Conservation (phyloP, 2,113 vertebrate species). For the Rhinolophus ferrumequinum region DNA sequence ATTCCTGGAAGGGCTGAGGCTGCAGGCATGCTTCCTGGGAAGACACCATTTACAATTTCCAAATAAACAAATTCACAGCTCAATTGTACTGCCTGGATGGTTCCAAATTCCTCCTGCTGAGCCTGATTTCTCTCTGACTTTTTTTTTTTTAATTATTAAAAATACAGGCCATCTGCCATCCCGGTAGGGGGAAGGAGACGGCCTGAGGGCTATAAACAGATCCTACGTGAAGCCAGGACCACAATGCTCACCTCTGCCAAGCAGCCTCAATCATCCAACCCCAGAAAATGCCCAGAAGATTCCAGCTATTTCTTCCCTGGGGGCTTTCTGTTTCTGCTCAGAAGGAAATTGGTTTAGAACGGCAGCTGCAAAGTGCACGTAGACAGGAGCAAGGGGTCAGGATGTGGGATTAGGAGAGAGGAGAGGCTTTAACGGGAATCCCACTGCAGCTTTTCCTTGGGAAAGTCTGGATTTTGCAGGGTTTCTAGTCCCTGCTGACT, state of each 20-base stretch:
- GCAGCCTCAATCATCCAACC: neutral
- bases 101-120: slow-evolving; percentile 69
- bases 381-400: neutral
- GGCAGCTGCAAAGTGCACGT: neutral
- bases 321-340: slow-evolving; percentile 30
- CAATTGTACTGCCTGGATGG: slow-evolving; percentile 54
- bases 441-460: neutral
- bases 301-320: slow-evolving; percentile 17
- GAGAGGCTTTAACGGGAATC: neutral
- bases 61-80: slow-evolving; percentile 70
- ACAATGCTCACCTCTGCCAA: neutral
- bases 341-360: slow-evolving; percentile 57
- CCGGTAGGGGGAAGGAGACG: slow-evolving; percentile 25
- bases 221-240: neutral
- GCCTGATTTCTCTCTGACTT: slow-evolving; percentile 60
- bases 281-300: slow-evolving; percentile 5
- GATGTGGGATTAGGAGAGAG: neutral
- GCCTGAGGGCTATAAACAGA: slow-evolving; percentile 49
- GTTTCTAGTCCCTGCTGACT: slow-evolving; percentile 40
- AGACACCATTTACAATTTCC: slow-evolving; percentile 38
- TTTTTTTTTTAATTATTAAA: slow-evolving; percentile 77
- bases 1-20: slow-evolving; percentile 6
- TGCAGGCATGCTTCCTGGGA: neutral
- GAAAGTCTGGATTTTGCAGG: slow-evolving; percentile 45
- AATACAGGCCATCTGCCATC: slow-evolving; percentile 76